Conservation (phyloP, 2,113 vertebrate genomes). For the Rhineura floridana region DNA sequence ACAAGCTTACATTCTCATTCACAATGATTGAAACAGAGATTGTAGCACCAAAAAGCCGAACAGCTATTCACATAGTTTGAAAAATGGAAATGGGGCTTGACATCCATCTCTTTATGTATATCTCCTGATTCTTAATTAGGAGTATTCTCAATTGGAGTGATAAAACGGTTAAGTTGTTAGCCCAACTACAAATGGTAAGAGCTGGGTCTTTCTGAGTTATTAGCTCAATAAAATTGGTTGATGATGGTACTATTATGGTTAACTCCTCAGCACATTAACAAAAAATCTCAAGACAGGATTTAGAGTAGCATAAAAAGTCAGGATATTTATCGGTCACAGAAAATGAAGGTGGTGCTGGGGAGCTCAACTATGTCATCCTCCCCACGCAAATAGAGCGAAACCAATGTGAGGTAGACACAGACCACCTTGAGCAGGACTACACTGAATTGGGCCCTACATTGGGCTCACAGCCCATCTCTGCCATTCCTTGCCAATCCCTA, state of each 20-base stretch:
- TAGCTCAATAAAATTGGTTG: slow-evolving; percentile 16
- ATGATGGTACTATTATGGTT: slow-evolving; percentile 20
- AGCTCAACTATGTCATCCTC: not conserved
- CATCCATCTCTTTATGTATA: not conserved
- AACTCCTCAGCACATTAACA: not conserved
- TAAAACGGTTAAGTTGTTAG: slow-evolving; percentile 15
- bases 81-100: not conserved
- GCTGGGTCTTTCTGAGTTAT: slow-evolving; percentile 10
- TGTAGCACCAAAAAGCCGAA: not conserved
- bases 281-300: slow-evolving; percentile 1
- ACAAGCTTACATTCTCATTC: not conserved
- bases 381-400: not conserved
- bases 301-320: slow-evolving; percentile 34
- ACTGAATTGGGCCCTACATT: not conserved
- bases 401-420: too few relatives aligned
- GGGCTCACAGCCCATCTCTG: too few relatives aligned
- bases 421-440: too few relatives aligned
- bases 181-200: not conserved
- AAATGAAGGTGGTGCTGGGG: not conserved
- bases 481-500: too few relatives aligned
- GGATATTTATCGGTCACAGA: slow-evolving; percentile 32
- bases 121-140: slow-evolving; percentile 15
- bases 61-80: not conserved
- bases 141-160: slow-evolving; percentile 12
- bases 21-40: not conserved